Base-by-base conservation (phyloP, 2,888 invertebrate genomes). In the Xestobium rufovillosum region DNA sequence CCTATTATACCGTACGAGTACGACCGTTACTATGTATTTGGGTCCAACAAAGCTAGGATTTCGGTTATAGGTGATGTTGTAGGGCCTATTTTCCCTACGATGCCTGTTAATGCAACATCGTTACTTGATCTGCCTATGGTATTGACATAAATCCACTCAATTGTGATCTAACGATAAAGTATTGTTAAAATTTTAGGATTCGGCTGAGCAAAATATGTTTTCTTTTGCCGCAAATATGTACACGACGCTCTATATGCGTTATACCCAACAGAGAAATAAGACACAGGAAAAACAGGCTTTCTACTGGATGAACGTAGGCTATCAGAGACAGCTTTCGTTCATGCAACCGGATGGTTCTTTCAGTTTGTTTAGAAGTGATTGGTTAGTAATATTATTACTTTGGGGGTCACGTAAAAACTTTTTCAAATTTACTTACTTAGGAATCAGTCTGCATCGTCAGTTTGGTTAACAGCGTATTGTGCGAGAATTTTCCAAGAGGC, bases 161-260 rank as follows among this genome's bases (percentile, higher is more conserved):
- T 33, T 11, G 15, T 35, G 13, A 9, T 26, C 15, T 29, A 34
- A 31, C 26, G 19, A 31, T 10, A 32, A 17, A 27, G 4, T 36
- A 13, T 14, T 33, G 40, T 1, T 26, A 23, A 34, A 14, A 27
- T 41, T 47, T 0, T 58, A 77, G 76, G 89, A 90, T 58, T 84
- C 84, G 1, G 94, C 85, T 0, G 96, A 97, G 62, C 92, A 94
- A 63, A 92, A 89, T 60, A 87, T 95, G 75, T 97, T 92, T 68
- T 92, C 92, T 49, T 94, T 97, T 67, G 95, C 95, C 0, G 88
- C 87, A 10, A 95, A 92, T 67, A 78, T 95, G 65, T 88, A 90
- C 66, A 86, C 90, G 1, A 81, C 88, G 0, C 71, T 87, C 56
- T 94, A 92, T 67, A 90, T 95, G 85, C 75, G 91, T 4, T 71